Evolutionary conservation across 2,888 invertebrate genomes (phyloP).

Genomic region (Fragum fragum): DNA sequence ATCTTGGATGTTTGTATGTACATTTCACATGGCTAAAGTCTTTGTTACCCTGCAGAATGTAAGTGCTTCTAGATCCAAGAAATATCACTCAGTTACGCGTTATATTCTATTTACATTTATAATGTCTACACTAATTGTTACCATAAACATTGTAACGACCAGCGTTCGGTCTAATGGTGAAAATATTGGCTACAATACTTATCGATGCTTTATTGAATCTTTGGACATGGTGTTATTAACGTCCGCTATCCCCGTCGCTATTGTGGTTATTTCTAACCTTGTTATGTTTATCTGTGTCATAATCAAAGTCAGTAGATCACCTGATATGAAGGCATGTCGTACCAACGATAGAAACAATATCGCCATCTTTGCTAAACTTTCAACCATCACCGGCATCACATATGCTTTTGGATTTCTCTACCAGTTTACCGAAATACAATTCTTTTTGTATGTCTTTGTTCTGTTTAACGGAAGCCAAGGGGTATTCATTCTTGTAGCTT

Average conservation of each 20-base stretch:
- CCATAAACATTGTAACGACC: slow-evolving; percentile 12
- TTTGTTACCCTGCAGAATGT: slow-evolving; percentile 43
- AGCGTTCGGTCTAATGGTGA: neutral
- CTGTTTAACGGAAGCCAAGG: slow-evolving; percentile 58
- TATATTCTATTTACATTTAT: slow-evolving; percentile 26
- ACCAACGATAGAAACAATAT: slow-evolving; percentile 50
- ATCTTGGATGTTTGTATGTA: slow-evolving; percentile 41
- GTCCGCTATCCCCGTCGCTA: slow-evolving; percentile 45
- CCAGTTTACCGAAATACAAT: slow-evolving; percentile 34
- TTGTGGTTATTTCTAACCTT: slow-evolving; percentile 45
- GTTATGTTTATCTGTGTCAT: slow-evolving; percentile 53
- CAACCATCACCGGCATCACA: slow-evolving; percentile 53
- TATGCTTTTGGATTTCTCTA: slow-evolving; percentile 58
- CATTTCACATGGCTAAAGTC: slow-evolving; percentile 57
- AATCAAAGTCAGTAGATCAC: slow-evolving; percentile 36
- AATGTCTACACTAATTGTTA: slow-evolving; percentile 17
- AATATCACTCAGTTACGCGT: slow-evolving; percentile 6
- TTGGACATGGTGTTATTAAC: slow-evolving; percentile 34
- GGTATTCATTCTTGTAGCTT: slow-evolving; percentile 60
- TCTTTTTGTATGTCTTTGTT: slow-evolving; percentile 50
- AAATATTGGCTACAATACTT: slow-evolving; percentile 43
- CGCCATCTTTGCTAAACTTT: slow-evolving; percentile 54
- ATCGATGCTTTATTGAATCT: slow-evolving; percentile 42
- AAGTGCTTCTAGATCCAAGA: neutral
- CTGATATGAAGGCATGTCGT: slow-evolving; percentile 37